phyloP scores from a whole-genome alignment of 2,797 vertebrate species.

The Apodemus agrarius region DNA sequence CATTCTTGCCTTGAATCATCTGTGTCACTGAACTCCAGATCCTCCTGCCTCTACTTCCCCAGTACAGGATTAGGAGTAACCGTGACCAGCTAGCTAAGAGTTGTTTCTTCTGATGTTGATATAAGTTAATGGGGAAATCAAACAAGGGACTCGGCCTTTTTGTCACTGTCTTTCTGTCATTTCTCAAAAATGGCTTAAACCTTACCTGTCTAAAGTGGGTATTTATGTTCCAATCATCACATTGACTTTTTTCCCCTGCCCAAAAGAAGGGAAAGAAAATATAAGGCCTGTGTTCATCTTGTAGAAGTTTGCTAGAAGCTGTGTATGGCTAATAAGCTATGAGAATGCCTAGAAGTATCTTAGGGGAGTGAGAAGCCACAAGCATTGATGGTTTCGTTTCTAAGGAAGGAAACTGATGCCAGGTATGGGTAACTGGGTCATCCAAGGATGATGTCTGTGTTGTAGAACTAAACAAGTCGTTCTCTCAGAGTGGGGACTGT shows the following conservation, averaged over 20 bases:
- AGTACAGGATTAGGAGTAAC: neutral
- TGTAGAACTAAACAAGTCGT: neutral
- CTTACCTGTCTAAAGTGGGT: neutral
- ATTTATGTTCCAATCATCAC: neutral
- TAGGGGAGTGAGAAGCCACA: neutral
- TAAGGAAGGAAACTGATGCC: neutral
- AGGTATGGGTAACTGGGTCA: neutral
- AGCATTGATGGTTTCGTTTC: conserved; percentile 8
- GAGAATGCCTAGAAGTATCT: neutral
- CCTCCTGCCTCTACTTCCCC: neutral
- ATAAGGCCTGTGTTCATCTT: neutral
- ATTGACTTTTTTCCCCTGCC: conserved; percentile 8
- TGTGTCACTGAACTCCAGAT: neutral
- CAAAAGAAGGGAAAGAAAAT: neutral
- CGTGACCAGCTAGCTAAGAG: neutral
- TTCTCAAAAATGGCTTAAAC: conserved; percentile 25
- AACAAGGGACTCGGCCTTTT: neutral
- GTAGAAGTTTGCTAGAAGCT: conserved; percentile 12
- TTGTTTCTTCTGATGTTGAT: conserved; percentile 31
- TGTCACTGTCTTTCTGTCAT: neutral
- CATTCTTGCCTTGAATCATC: neutral
- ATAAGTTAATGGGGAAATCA: conserved; percentile 47
- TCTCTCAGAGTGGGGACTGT: neutral
- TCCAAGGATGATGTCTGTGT: neutral
- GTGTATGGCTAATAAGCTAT: neutral